These are phyloP conservation scores for Hephaestus fuliginosus DNA, from an alignment of 2,797 vertebrate species.

Conservation along the genomic window DNA sequence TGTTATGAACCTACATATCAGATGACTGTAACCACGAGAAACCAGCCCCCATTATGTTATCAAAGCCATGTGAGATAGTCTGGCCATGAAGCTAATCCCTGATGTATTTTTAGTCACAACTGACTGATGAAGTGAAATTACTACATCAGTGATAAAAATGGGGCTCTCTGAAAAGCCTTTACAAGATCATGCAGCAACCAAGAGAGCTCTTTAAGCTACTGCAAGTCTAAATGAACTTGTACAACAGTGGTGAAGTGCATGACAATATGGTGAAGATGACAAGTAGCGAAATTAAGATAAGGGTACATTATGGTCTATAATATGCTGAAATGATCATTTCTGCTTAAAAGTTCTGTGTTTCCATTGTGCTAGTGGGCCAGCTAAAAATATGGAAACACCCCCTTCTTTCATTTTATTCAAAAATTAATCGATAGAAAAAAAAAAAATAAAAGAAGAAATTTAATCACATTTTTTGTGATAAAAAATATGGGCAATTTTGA, in stretches of 20 bases:
- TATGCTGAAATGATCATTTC: slow-evolving; percentile 63
- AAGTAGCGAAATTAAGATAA: slow-evolving; percentile 70
- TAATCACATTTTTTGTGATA: slow-evolving; percentile 30
- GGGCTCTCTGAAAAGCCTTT: slow-evolving; percentile 81
- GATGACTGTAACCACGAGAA: slow-evolving; percentile 81
- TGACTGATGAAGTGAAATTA: slow-evolving; percentile 87
- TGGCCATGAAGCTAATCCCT: slow-evolving; percentile 83
- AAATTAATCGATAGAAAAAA: slow-evolving; percentile 25
- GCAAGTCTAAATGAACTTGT: slow-evolving; percentile 74
- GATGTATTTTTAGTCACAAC: slow-evolving; percentile 87
- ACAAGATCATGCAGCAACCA: slow-evolving; percentile 75
- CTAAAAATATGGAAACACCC: slow-evolving; percentile 54
- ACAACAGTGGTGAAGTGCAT: slow-evolving; percentile 55
- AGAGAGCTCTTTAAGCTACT: slow-evolving; percentile 75
- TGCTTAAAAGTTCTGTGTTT: slow-evolving; percentile 51
- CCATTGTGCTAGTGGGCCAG: slow-evolving; percentile 39
- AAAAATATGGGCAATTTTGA: slow-evolving; percentile 11
- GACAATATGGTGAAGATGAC: slow-evolving; percentile 69
- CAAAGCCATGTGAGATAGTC: slow-evolving; percentile 82
- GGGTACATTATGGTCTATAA: slow-evolving; percentile 65
- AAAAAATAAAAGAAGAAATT: slow-evolving; percentile 26
- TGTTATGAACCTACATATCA: slow-evolving; percentile 79
- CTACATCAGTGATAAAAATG: slow-evolving; percentile 84
- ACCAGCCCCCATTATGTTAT: slow-evolving; percentile 83
- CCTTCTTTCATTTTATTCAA: slow-evolving; percentile 30